Base-by-base conservation (phyloP, 2,797 vertebrate species). In the Danio aesculapii region DNA sequence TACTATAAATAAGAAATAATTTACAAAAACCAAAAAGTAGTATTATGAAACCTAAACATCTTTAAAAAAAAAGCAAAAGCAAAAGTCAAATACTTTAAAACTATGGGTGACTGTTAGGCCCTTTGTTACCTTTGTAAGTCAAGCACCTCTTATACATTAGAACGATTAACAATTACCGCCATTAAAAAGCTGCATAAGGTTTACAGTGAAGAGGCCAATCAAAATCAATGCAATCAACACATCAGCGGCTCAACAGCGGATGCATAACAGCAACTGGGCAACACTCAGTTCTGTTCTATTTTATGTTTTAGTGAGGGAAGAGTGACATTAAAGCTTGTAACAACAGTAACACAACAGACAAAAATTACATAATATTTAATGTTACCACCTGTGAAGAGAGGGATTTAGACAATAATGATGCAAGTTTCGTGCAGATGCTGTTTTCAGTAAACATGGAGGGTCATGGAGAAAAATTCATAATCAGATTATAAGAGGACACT, bases 131-230 rank as follows among this genome's bases (percentile, higher is more conserved):
- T 68, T 63, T 80, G 57, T 79, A 62, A 75, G 82, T 75, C 72
- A 68, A 83, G 75, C 47, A 59, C 73, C 59, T 74, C 47, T 81
- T 49, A 46, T 14, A 21, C 49, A 78, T n/a, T 11, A 19, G 19
- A 52, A 64, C 52, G 61, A 74, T 80, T 80, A 76, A 69, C 57
- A 49, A 73, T 58, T 53, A 81, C 39, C 67, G 52, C 44, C 21
- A 81, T 70, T 73, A 63, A 46, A 41, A 61, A 71, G 53, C 59
- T 81, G 66, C 57, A 13, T 44, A 66, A 58, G 19, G 64, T 59
- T 70, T 46, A 75, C 16, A 13, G 63, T 63, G 49, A 72, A 58
- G 69, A 52, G 52, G 52, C 6, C 17, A 43, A 72, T 57, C 11
- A 55, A 57, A 57, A 44, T 9, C 4, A 13, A 44, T 44, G 53